Conservation (phyloP, 2,797 vertebrate species). For the Neomorphus geoffroyi region DNA sequence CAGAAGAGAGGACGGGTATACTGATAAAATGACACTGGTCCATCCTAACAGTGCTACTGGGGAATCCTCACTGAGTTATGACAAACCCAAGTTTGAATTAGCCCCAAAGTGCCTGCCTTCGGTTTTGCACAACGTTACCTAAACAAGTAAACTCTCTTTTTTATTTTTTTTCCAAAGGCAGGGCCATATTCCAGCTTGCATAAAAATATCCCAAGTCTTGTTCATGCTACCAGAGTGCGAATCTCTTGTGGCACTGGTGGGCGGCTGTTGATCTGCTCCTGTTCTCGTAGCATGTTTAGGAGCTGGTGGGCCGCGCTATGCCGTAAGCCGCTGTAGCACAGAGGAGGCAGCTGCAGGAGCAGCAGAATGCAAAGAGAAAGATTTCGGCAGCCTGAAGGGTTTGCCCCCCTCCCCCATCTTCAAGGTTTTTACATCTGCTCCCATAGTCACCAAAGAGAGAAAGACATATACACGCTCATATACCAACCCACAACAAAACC, state of each 20-base stretch:
- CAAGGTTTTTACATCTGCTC: slow-evolving; percentile 3
- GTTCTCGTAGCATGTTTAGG: rapidly evolving
- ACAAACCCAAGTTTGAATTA: neutral
- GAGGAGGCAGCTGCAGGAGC: neutral
- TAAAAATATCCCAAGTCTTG: neutral
- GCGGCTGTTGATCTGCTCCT: neutral
- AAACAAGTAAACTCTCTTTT: neutral
- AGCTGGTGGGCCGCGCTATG: neutral
- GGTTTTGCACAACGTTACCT: neutral
- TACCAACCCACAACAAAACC: slow-evolving; percentile 51
- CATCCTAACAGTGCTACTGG: neutral
- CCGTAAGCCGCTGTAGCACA: neutral
- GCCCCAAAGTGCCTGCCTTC: neutral
- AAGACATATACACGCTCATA: neutral
- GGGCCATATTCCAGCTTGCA: neutral
- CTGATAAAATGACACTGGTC: neutral
- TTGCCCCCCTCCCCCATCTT: neutral
- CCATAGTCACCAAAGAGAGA: neutral
- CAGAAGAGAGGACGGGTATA: neutral
- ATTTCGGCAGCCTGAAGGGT: neutral
- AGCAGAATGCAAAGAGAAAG: neutral
- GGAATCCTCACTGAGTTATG: neutral
- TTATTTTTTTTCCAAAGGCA: neutral
- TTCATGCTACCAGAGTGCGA: neutral
- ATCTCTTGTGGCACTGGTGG: rapidly evolving